Evolutionary conservation across 2,797 vertebrate species (phyloP).

Genomic region (Morelia viridis): DNA sequence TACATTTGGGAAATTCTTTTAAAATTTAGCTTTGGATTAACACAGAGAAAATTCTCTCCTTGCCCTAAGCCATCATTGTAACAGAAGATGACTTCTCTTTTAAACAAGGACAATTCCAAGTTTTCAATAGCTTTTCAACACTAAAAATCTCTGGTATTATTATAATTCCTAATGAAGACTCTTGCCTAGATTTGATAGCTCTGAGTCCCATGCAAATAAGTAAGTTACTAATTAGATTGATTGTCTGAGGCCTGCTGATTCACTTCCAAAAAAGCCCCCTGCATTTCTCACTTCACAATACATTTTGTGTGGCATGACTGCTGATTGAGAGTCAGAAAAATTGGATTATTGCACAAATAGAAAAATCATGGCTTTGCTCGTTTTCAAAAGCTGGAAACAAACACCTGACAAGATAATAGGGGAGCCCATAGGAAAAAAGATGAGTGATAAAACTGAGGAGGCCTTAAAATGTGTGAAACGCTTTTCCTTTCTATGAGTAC

Average conservation of each 20-base stretch:
- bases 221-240: constrained; percentile 79
- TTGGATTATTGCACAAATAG: constrained; percentile 77
- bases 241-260: constrained; percentile 79
- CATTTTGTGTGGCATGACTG: constrained; percentile 75
- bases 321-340: constrained; percentile 74
- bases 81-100: constrained; percentile 24
- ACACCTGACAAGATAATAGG: constrained; percentile 61
- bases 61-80: constrained; percentile 32
- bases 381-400: constrained; percentile 69
- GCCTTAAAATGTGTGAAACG: constrained; percentile 34
- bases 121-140: constrained; percentile 68
- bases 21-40: not conserved
- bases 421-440: not conserved
- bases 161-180: constrained; percentile 71
- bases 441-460: constrained; percentile 32
- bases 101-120: constrained; percentile 54
- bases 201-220: constrained; percentile 73
- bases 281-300: constrained; percentile 73
- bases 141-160: constrained; percentile 72
- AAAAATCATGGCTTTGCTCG: constrained; percentile 71
- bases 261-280: constrained; percentile 76
- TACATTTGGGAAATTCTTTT: not conserved
- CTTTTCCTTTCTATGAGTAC: not conserved
- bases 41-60: constrained; percentile 38
- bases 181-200: constrained; percentile 69